Evolutionary conservation across 2,113 vertebrate genomes (phyloP), one percentile per base, ranked within the genome.

Genomic region (Rattus rattus): DNA sequence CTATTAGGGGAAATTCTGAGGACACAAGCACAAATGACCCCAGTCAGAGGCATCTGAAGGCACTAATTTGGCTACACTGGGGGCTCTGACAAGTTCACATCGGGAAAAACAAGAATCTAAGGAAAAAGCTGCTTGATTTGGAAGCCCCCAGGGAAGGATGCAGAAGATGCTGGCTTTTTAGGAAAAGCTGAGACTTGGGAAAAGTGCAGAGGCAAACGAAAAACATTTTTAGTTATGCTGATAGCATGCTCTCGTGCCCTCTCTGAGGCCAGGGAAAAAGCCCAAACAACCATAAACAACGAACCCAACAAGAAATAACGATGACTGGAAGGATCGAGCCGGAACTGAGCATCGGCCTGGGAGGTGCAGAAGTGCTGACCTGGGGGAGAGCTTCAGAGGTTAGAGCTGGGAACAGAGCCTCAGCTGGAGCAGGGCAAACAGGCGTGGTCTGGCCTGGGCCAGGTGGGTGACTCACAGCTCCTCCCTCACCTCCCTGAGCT

Each of bases 201-300:
- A 54, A 93, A 90, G 36, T 88, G 73, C 88, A 84, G 69, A 94
- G 94, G 59, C 84, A 75, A 86, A 94, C 33, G 20, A 24, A 92
- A 94, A 61, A 22, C 47, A 19, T 89, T 91, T 81, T 88, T 39
- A 69, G 30, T 52, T 69, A 76, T 24, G 86, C 73, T 65, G 39
- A 61, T 43, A 67, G 33, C 70, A 63, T 39, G n/a, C 75, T 73
- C 81, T 73, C n/a, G 28, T 28, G 80, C n/a, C 65, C 13, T 80
- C 24, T 61, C 77, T n/a, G 33, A 39, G 67, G 87, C 9, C 86
- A 73, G 61, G 75, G 47, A 28, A 67, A 39, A 94, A 39, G 22
- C 6, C 43, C 76, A 83, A 80, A 36, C 14, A 28, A 47, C 30
- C 24, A 49, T 79, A 49, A 88, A 85, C n/a, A 88, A 67, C 43